Evolutionary conservation across 2,797 vertebrate genomes (phyloP), one percentile per base, ranked within the genome.

Genomic region (Corythornis leucogaster): DNA sequence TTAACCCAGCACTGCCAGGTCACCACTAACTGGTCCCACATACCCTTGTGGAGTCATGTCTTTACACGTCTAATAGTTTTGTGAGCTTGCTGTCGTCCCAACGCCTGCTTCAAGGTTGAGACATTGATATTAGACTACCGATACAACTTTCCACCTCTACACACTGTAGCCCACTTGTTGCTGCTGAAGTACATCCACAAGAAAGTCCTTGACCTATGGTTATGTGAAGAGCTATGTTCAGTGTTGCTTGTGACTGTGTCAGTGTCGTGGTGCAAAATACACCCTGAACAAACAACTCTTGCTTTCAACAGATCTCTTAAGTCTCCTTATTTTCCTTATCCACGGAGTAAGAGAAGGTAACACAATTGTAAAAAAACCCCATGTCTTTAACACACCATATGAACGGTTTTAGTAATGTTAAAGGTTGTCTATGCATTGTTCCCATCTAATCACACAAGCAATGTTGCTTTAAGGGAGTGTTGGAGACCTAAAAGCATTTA

Each of bases 51-150:
- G 31, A 83, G 13, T 80, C 46, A 4, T 11, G 24, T 75, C 30
- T 78, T 67, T 62, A 75, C 55, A 73, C 43, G 33, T 58, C 51
- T 59, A 91, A 95, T 96, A 96, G 87, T 81, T 87, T 48, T 79
- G 51, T 80, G 54, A 80, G 38, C n/a, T 50, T 74, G 45, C 24
- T 66, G 18, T 81, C 48, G n/a, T 50, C 48, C 51, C 80, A 30
- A 17, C 45, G 51, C 35, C 45, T 30, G 59, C 64, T 48, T 62
- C 40, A 83, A 58, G 51, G 28, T 15, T 48, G 28, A 35, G 78
- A 2, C 4, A 14, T 79, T 20, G 22, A 0, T 77, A 3, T 45
- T 38, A 31, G 28, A 26, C 19, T 21, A 26, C 13, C 51, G 59
- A 51, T 54, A 48, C 21, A 21, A 3, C 50, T 55, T 12, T 8